Conservation (phyloP, 2,797 vertebrate species). For the Pogonophryne albipinna region DNA sequence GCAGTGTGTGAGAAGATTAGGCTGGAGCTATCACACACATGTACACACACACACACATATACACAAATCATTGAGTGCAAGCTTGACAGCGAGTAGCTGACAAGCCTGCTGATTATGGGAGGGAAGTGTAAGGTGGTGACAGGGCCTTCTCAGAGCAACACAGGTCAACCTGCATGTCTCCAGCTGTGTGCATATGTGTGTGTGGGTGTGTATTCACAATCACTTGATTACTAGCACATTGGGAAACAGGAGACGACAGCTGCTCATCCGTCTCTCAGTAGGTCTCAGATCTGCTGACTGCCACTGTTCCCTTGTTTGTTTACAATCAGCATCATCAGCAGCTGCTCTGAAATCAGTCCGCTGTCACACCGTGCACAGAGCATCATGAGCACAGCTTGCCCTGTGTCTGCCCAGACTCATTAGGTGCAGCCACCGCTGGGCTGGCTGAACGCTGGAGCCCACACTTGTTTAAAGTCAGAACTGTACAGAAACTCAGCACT, state of each 20-base stretch:
- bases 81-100: constrained; percentile 58
- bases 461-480: constrained; percentile 59
- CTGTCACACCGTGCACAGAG: constrained; percentile 39
- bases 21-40: constrained; percentile 13
- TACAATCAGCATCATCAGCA: constrained; percentile 59
- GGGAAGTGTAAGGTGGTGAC: constrained; percentile 59
- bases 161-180: constrained; percentile 52
- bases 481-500: constrained; percentile 60
- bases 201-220: not conserved
- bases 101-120: constrained; percentile 62
- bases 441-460: constrained; percentile 49
- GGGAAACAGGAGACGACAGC: constrained; percentile 38
- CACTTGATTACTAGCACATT: constrained; percentile 11
- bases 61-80: constrained; percentile 41
- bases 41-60: constrained; percentile 23
- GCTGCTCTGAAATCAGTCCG: constrained; percentile 67
- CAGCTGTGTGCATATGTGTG: constrained; percentile 10
- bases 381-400: constrained; percentile 69
- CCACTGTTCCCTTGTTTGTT: constrained; percentile 69
- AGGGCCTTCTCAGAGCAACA: constrained; percentile 56
- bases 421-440: constrained; percentile 61
- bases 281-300: constrained; percentile 65
- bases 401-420: constrained; percentile 63
- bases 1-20: constrained; percentile 56
- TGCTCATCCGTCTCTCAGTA: constrained; percentile 65